These are phyloP conservation scores for Notothenia rossii DNA, from an alignment of 2,113 vertebrate genomes.

Conservation along the genomic window DNA sequence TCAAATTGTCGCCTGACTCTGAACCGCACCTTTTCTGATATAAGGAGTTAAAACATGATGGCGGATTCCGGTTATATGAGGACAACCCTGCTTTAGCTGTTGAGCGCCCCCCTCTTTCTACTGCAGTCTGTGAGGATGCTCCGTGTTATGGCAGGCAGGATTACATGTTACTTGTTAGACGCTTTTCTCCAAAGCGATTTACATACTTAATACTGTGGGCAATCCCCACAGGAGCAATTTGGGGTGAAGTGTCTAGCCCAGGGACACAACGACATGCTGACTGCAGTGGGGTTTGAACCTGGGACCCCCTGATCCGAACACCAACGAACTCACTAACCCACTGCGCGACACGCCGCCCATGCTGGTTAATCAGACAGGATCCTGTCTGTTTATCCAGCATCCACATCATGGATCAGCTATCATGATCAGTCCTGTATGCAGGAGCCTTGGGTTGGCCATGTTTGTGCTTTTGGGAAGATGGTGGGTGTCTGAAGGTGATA, in stretches of 20 bases:
- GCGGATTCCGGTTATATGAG: constrained; percentile 55
- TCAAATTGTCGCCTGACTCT: neutral
- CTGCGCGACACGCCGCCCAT: too few species aligned
- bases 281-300: too few species aligned
- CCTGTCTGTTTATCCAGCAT: constrained; percentile 3
- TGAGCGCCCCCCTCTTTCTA: neutral
- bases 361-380: neutral
- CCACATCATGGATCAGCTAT: too few species aligned
- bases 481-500: constrained; percentile 6
- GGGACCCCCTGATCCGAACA: too few species aligned
- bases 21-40: neutral
- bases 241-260: too few species aligned
- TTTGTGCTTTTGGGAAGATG: constrained; percentile 1
- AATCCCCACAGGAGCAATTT: too few species aligned
- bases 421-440: neutral
- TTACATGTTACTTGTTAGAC: too few species aligned
- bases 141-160: constrained; percentile 33
- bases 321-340: too few species aligned
- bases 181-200: too few species aligned
- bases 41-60: neutral
- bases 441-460: neutral
- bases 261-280: too few species aligned
- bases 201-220: too few species aligned
- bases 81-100: constrained; percentile 27
- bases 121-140: constrained; percentile 33